A percentile compares a stretch with the other conserved stretches of the same genome.
Conservation (phyloP, 2,797 vertebrate genomes). For the Syngnathus acus region DNA sequence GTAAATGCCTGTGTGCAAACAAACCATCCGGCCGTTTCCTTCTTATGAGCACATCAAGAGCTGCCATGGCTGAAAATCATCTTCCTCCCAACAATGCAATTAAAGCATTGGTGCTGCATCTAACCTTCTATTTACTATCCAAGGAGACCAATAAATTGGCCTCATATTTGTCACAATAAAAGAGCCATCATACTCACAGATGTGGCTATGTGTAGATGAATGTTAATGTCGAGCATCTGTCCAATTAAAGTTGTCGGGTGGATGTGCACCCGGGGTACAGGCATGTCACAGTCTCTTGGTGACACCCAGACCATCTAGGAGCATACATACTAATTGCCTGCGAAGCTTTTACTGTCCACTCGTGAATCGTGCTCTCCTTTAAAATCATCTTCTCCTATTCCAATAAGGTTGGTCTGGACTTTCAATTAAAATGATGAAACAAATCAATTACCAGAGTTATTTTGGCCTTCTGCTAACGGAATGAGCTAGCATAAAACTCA, state of each 20-base stretch:
- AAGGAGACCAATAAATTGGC: conserved; percentile 69
- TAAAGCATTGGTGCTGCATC: conserved; percentile 62
- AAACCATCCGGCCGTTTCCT: background rate
- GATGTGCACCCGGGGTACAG: conserved; percentile 50
- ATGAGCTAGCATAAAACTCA: background rate
- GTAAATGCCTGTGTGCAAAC: conserved; percentile 14
- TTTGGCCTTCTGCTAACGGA: background rate
- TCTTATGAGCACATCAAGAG: conserved; percentile 4
- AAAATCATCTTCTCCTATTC: background rate
- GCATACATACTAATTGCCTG: conserved; percentile 20
- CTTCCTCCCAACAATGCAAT: conserved; percentile 66
- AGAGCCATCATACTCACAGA: conserved; percentile 59
- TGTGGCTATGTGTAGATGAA: conserved; percentile 49
- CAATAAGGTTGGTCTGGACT: background rate
- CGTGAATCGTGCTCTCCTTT: conserved; percentile 21
- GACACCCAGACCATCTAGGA: conserved; percentile 32
- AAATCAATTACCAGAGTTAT: conserved; percentile 2
- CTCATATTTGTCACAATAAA: conserved; percentile 70
- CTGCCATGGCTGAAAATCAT: conserved; percentile 38
- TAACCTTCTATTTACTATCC: conserved; percentile 72
- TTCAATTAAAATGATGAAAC: background rate
- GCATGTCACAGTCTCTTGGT: conserved; percentile 36
- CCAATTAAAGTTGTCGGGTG: conserved; percentile 64
- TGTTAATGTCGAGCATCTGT: conserved; percentile 65
- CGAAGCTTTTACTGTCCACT: conserved; percentile 22